Evolutionary conservation across 1,140 invertebrate species (phyloP), one percentile per base, ranked within the genome.

Genomic region (Anastatus disparis): DNA sequence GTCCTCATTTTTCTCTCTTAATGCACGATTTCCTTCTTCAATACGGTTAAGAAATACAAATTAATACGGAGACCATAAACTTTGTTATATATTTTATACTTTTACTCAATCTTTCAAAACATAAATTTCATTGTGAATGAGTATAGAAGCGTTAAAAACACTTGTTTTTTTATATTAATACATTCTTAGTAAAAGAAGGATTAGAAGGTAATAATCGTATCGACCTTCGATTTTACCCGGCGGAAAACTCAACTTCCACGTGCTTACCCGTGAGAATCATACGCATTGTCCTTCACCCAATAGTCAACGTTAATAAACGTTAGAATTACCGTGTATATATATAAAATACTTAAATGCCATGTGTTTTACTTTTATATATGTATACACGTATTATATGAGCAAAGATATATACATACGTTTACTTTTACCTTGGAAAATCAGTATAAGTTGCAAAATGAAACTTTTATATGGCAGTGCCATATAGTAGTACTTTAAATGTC

Each of bases 281-380:
- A 62, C 27, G 26, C 56, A 61, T 72, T 72, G 64, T 66, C 70
- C 70, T 72, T 72, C 70, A 72, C 63, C 64, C 27, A 62, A 64
- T 71, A 59, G 53, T 48, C 61, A 50, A 58, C n/a, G 42, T 58
- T n/a, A n/a, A n/a, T n/a, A 70, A 70, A 46, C 42, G 46, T 40
- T 42, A n/a, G 68, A 56, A 63, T 63, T 63, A 55, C 50, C n/a
- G 46, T 17, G 52, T 55, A 66, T n/a, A n/a, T n/a, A n/a, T n/a
- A n/a, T 42, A 40, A 40, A 56, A 46, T 58, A 46, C 27, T 56
- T 52, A 38, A 40, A 61, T 52, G 35, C 38, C 2, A 12, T 44
- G 17, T 31, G 26, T 27, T 35, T 8, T 58, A 10, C 2, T 22
- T 20, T 15, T 24, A 40, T 58, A 40, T 31, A 56, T 56, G n/a